Evolutionary conservation across 2,888 invertebrate genomes (phyloP), one percentile per base, ranked within the genome.

Genomic region (Drosophila koepferae): DNA sequence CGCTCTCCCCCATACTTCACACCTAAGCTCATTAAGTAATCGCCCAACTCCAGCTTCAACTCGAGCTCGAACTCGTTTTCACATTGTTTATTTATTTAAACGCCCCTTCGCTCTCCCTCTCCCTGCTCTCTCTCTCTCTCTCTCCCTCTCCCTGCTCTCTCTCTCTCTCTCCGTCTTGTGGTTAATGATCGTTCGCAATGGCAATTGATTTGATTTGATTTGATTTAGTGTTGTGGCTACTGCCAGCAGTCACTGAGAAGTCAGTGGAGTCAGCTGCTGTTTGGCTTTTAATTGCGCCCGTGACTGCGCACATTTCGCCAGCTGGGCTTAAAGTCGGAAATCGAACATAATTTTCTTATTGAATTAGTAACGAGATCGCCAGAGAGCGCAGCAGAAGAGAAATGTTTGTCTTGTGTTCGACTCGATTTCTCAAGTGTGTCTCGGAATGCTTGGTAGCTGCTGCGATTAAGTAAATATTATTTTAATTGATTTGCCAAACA

Each of bases 1-100:
- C 23, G 31, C 34, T 51, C 49, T 34, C 18, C 23, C 1, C 10
- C 43, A 53, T 56, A 53, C 64, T 71, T 75, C 56, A 65, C 56
- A 67, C 64, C 78, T 86, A 90, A 90, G 90, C 90, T 88, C 90
- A 90, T 88, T 88, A 88, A 88, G 90, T 88, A 90, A 88, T 88
- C 83, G 85, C 69, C 66, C 63, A 67, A 51, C 71, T 61, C 55
- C 74, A 72, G 64, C 72, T 59, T 38, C 78, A 74, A 64, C 71
- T 58, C 61, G 67, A 78, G 71, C 89, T 82, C 78, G 67, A 78
- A 73, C 89, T 85, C 78, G 87, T 82, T 87, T 76, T 72, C 72
- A 70, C 75, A 80, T 82, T 89, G 81, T 89, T 87, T 87, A 85
- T 87, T 87, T 89, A 81, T 85, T 87, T 89, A 82, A 86, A 81